These are phyloP conservation scores for Romanogobio albipinnatus DNA, from an alignment of 2,113 vertebrate species.

Conservation along the genomic window DNA sequence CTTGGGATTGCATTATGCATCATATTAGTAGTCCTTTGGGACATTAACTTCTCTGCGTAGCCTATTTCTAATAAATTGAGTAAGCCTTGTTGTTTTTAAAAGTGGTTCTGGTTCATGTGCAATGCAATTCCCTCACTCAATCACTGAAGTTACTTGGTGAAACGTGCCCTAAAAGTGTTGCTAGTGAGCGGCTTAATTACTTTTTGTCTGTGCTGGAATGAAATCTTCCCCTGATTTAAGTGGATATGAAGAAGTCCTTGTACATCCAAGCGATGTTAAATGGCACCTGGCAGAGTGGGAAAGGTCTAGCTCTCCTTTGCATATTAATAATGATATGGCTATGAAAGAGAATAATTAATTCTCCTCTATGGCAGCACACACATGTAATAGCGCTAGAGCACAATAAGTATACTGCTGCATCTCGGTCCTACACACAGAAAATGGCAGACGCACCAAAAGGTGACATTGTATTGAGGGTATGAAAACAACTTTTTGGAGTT, in stretches of 20 bases:
- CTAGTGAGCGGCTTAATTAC: constrained; percentile 49
- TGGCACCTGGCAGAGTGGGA: constrained; percentile 59
- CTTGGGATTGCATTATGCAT: not conserved
- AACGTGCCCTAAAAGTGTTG: constrained; percentile 25
- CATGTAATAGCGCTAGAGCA: constrained; percentile 38
- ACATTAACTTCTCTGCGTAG: not conserved
- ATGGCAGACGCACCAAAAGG: constrained; percentile 10
- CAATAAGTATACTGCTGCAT: not conserved
- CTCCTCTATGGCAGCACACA: constrained; percentile 17
- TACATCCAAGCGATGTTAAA: constrained; percentile 69
- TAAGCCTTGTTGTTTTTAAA: not conserved
- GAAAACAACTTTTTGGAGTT: constrained; percentile 10
- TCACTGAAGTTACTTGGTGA: not conserved
- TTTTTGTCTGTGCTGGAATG: constrained; percentile 44
- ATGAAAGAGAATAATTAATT: constrained; percentile 64
- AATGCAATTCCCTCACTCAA: not conserved
- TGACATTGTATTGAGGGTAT: not conserved
- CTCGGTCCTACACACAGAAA: constrained; percentile 6
- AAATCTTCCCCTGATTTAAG: constrained; percentile 64
- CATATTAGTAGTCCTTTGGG: not conserved
- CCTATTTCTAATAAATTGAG: not conserved
- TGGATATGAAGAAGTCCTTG: constrained; percentile 67
- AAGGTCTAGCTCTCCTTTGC: constrained; percentile 53
- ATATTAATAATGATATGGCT: constrained; percentile 63
- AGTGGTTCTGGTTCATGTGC: constrained; percentile 25